phyloP scores from a whole-genome alignment of 2,797 vertebrate species.

The Peromyscus aztecus region DNA sequence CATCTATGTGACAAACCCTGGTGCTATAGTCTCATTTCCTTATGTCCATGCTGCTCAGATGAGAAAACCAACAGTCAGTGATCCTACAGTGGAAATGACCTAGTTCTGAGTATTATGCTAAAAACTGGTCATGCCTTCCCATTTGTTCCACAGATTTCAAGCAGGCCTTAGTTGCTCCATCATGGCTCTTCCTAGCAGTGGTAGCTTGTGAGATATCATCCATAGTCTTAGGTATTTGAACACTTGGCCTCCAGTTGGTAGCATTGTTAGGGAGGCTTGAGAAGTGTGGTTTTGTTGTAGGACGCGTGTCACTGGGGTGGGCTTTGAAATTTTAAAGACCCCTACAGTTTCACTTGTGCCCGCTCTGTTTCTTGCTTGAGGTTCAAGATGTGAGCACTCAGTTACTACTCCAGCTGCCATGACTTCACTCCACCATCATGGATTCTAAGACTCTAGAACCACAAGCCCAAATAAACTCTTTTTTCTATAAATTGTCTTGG shows the following conservation, averaged over 20 bases:
- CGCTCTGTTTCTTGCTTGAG: not conserved
- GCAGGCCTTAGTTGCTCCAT: not conserved
- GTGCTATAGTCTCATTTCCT: not conserved
- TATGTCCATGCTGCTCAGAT: not conserved
- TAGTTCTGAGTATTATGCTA: not conserved
- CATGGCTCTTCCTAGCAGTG: not conserved
- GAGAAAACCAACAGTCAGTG: not conserved
- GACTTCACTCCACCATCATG: not conserved
- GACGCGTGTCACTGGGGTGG: not conserved
- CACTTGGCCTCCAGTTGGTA: not conserved
- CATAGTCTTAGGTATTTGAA: not conserved
- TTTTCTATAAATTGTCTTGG: not conserved
- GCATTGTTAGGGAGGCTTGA: not conserved
- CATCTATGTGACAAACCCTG: not conserved
- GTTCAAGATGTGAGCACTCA: not conserved
- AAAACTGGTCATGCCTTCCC: not conserved
- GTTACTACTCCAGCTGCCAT: not conserved
- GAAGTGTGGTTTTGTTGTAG: not conserved
- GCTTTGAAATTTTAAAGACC: not conserved
- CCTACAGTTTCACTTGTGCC: not conserved
- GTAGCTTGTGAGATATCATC: not conserved
- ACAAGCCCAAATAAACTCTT: not conserved
- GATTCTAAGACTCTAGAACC: not conserved
- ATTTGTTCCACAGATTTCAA: constrained; percentile 1
- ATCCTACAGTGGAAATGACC: not conserved